phyloP scores from a whole-genome alignment of 2,888 invertebrate genomes.

The Dryobota labecula region DNA sequence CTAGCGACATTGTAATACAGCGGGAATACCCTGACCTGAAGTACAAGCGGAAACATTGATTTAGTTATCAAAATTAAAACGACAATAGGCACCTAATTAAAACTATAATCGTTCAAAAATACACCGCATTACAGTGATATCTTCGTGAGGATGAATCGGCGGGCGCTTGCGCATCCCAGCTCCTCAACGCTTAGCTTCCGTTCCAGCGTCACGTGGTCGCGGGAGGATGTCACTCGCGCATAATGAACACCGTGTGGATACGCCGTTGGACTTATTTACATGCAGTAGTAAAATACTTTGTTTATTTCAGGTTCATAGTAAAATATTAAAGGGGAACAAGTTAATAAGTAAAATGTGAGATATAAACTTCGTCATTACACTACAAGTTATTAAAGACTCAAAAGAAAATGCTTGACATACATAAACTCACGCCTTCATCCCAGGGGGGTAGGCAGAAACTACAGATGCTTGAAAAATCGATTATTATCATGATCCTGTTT shows the following conservation, averaged over 20 bases:
- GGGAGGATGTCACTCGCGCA: slow-evolving; percentile 64
- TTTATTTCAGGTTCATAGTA: neutral
- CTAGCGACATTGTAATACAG: neutral
- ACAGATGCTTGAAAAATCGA: too few relatives aligned
- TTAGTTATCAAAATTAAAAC: slow-evolving; percentile 21
- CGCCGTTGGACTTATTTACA: slow-evolving; percentile 39
- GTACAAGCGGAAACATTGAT: slow-evolving; percentile 15
- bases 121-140: slow-evolving; percentile 9
- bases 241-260: slow-evolving; percentile 64
- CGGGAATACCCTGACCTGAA: slow-evolving; percentile 20
- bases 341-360: too few relatives aligned
- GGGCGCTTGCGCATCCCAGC: slow-evolving; percentile 51
- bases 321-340: neutral
- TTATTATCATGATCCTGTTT: too few relatives aligned
- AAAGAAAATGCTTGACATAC: too few relatives aligned
- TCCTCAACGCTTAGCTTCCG: slow-evolving; percentile 60
- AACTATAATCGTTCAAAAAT: slow-evolving; percentile 5
- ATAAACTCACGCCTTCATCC: too few relatives aligned
- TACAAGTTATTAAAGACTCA: too few relatives aligned
- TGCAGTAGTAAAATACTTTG: slow-evolving; percentile 18
- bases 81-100: neutral
- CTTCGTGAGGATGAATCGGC: slow-evolving; percentile 15
- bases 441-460: too few relatives aligned
- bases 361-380: neutral
- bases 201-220: slow-evolving; percentile 53